Evolutionary conservation across 2,797 vertebrate genomes (phyloP), one percentile per base, ranked within the genome.

Genomic region (Hippopotamyrus pictus): DNA sequence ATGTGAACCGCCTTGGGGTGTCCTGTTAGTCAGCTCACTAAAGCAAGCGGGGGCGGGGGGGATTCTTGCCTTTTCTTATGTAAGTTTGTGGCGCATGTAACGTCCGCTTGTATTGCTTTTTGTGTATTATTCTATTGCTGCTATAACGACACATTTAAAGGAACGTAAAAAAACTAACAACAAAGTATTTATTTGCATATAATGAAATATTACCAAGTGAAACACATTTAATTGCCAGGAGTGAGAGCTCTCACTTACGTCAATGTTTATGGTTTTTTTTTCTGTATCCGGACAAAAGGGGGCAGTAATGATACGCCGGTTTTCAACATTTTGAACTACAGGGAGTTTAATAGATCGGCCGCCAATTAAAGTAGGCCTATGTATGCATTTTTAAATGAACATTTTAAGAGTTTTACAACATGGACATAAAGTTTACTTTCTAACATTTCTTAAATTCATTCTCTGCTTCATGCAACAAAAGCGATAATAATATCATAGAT

Each of bases 271-370:
- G 65, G 25, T 0, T 17, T 19, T 82, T 46, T 41, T 9, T 82
- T 46, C 76, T 62, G 8, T 11, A 46, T 62, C 17, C 5, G 53
- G 53, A 59, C 86, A 59, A 62, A 22, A 87, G 86, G 37, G 51
- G 86, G 51, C 86, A 87, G 86, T n/a, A 87, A 87, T 46, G 86
- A 87, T 9, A 37, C 86, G 33, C 53, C 33, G 29, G 5, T 54
- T 86, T 7, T 54, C 48, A 29, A 17, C 44, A 50, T 7, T 53
- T 33, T 53, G 48, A 53, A 33, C 84, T 86, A 33, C 22, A 86
- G 12, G 29, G 12, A 29, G 46, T 50, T 51, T 51, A 17, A 86
- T 86, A 25, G 48, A 86, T 53, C 25, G 5, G 25, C 19, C 17
- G 25, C 29, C 48, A 86, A 54, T 51, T 33, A 33, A 86, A 86